Conservation (phyloP, 2,797 vertebrate species). For the Tiaroga cobitis region DNA sequence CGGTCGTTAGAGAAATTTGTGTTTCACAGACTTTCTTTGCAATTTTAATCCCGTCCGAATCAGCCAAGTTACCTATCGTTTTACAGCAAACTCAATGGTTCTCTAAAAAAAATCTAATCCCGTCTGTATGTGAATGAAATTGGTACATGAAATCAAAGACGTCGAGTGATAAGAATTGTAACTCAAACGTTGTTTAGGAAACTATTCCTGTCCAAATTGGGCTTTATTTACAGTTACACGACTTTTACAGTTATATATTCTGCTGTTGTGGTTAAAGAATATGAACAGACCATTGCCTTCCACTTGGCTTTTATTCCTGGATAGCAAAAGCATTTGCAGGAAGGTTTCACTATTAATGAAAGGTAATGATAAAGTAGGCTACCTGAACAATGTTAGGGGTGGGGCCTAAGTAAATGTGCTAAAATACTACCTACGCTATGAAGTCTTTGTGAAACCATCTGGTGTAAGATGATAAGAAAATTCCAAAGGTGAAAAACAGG, state of each 20-base stretch:
- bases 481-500: background rate
- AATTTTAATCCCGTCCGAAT: too few species aligned
- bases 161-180: too few species aligned
- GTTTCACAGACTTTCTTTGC: too few species aligned
- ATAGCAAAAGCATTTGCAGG: background rate
- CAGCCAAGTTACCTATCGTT: too few species aligned
- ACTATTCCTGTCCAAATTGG: too few species aligned
- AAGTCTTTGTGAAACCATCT: conserved; percentile 3
- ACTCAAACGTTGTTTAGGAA: too few species aligned
- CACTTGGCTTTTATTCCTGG: background rate
- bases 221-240: background rate
- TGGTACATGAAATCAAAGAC: too few species aligned
- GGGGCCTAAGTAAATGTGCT: background rate
- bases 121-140: too few species aligned
- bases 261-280: background rate
- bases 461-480: background rate
- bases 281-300: background rate
- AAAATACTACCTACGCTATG: background rate
- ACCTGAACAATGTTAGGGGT: background rate
- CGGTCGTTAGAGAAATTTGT: too few species aligned
- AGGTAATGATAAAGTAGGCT: background rate
- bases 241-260: too few species aligned
- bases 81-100: too few species aligned
- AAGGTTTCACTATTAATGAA: background rate
- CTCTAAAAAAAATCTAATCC: too few species aligned